A percentile compares a stretch with the other conserved stretches of the same genome.
Conservation (phyloP, 2,888 invertebrate species). For the Dolichopus griseipennis region DNA sequence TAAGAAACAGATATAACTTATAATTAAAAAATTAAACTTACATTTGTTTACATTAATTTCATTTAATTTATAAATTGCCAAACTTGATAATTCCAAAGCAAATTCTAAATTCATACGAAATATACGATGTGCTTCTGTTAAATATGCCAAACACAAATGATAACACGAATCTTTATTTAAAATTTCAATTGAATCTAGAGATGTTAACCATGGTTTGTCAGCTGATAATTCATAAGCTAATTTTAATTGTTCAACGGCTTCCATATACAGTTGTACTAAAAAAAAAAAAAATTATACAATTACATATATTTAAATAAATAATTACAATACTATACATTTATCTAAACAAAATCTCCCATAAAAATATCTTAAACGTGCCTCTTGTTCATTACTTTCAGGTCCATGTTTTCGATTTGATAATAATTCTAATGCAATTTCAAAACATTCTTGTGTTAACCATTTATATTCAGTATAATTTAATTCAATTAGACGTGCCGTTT, state of each 20-base stretch:
- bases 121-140: background rate
- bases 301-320: background rate
- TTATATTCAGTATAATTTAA: constrained; percentile 16
- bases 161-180: background rate
- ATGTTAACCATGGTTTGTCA: background rate
- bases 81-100: background rate
- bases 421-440: background rate
- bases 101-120: constrained; percentile 11
- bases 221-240: background rate
- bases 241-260: background rate
- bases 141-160: background rate
- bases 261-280: background rate
- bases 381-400: background rate
- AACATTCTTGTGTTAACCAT: constrained; percentile 15
- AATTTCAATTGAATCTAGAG: background rate
- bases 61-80: background rate
- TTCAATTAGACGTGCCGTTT: constrained; percentile 25
- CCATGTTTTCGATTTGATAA: background rate
- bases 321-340: constrained; percentile 9
- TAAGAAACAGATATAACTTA: too few species aligned
- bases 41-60: too few species aligned
- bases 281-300: background rate
- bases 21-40: too few species aligned
- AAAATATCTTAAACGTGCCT: constrained; percentile 13
- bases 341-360: constrained; percentile 16